These are phyloP conservation scores for Nasonia giraulti DNA, from an alignment of 1,140 invertebrate genomes.

Conservation along the genomic window DNA sequence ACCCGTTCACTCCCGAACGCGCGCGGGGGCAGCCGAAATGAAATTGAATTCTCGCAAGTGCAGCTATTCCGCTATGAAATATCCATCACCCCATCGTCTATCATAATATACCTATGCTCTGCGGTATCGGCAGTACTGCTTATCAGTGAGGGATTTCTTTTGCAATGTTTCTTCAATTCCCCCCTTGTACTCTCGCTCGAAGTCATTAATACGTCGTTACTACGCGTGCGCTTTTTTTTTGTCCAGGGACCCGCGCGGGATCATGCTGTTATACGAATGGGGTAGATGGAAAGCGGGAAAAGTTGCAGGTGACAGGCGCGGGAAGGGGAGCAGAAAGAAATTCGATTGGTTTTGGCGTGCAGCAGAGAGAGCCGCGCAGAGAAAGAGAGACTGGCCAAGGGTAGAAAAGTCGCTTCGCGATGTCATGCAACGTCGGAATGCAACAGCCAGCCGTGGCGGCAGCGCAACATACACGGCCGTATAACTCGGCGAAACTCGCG, in stretches of 20 bases:
- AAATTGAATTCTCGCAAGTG: conserved; percentile 33
- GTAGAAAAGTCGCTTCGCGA: conserved; percentile 13
- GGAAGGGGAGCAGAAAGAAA: conserved; percentile 22
- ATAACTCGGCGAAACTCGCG: conserved; percentile 19
- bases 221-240: background rate
- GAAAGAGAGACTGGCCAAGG: background rate
- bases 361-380: background rate
- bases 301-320: background rate
- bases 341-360: conserved; percentile 40
- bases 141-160: conserved; percentile 35
- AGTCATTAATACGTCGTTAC: conserved; percentile 46
- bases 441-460: conserved; percentile 22
- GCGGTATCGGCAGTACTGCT: conserved; percentile 1
- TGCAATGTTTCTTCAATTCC: background rate
- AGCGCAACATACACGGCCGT: background rate
- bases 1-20: too few species aligned
- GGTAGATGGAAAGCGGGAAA: background rate
- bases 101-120: background rate
- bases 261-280: background rate
- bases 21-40: background rate
- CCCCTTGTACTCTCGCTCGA: background rate
- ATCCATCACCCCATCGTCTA: conserved; percentile 36
- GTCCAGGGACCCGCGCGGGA: too few species aligned
- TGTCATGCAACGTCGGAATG: conserved; percentile 18
- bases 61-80: conserved; percentile 31